A percentile compares a stretch with the other conserved stretches of the same genome.
Conservation (phyloP, 2,113 vertebrate species). For the Gnathonemus echidnorhynchus region DNA sequence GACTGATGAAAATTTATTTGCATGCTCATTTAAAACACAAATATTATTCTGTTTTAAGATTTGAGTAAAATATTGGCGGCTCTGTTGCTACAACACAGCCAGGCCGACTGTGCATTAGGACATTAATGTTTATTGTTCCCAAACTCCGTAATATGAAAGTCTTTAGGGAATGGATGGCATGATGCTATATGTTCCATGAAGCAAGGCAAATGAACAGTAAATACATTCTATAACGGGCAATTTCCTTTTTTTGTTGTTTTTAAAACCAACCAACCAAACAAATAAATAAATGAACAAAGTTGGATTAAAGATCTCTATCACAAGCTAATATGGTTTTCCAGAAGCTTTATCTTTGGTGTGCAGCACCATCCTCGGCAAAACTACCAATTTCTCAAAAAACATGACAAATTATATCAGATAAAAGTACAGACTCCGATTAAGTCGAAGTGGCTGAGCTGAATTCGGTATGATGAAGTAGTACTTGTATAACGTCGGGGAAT, state of each 20-base stretch:
- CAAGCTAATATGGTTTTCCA: not conserved
- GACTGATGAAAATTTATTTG: not conserved
- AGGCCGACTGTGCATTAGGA: not conserved
- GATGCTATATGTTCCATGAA: not conserved
- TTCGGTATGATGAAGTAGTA: not conserved
- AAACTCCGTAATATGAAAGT: not conserved
- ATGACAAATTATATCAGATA: slow-evolving; percentile 19
- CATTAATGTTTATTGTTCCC: not conserved
- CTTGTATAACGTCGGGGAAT: slow-evolving; percentile 3
- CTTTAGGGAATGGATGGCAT: not conserved
- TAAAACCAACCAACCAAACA: not conserved
- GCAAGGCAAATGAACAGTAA: not conserved
- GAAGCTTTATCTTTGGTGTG: slow-evolving; percentile 7
- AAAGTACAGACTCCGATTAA: slow-evolving; percentile 10
- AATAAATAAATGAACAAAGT: not conserved
- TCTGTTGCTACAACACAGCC: not conserved
- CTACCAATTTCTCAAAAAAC: slow-evolving; percentile 10
- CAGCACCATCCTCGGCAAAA: not conserved
- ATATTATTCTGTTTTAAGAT: not conserved
- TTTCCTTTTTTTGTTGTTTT: not conserved
- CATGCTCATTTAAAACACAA: not conserved
- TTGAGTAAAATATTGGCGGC: not conserved
- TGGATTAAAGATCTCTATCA: slow-evolving; percentile 1
- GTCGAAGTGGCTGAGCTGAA: slow-evolving; percentile 1
- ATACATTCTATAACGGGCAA: not conserved